phyloP scores from a whole-genome alignment of 2,888 invertebrate species.

The Dascillus cervinus region DNA sequence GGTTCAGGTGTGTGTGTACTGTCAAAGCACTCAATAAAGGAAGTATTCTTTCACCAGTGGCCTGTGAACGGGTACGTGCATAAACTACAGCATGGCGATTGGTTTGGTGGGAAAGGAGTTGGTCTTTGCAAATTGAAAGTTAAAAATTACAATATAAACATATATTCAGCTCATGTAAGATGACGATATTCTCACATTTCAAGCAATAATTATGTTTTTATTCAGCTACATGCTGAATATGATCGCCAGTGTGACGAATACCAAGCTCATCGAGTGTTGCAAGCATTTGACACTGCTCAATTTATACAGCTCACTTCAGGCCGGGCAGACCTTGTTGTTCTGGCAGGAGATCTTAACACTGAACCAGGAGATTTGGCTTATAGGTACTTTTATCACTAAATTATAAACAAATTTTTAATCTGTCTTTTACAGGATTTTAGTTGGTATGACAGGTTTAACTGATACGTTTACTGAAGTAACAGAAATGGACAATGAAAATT shows the following conservation, averaged over 20 bases:
- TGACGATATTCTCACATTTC: constrained; percentile 34
- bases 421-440: constrained; percentile 43
- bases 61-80: constrained; percentile 96
- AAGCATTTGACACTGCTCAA: constrained; percentile 92
- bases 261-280: constrained; percentile 82
- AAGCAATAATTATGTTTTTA: too few relatives aligned
- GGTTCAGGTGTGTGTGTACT: constrained; percentile 87
- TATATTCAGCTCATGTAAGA: constrained; percentile 93
- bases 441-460: constrained; percentile 49
- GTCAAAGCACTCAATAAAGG: constrained; percentile 74
- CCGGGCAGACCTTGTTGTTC: constrained; percentile 71
- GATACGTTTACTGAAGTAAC: constrained; percentile 43
- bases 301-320: constrained; percentile 80
- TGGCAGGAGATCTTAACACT: constrained; percentile 93
- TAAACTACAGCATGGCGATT: constrained; percentile 93
- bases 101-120: constrained; percentile 97
- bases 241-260: constrained; percentile 79
- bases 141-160: constrained; percentile 62
- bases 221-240: constrained; percentile 92
- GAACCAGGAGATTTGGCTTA: constrained; percentile 80
- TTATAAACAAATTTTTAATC: constrained; percentile 6
- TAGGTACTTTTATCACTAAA: constrained; percentile 37
- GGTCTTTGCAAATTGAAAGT: constrained; percentile 70
- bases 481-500: constrained; percentile 28
- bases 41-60: constrained; percentile 88